A percentile compares a stretch with the other conserved stretches of the same genome.
Evolutionary conservation across 1,140 invertebrate species (phyloP).

Genomic region (Bombus difficillimus): DNA sequence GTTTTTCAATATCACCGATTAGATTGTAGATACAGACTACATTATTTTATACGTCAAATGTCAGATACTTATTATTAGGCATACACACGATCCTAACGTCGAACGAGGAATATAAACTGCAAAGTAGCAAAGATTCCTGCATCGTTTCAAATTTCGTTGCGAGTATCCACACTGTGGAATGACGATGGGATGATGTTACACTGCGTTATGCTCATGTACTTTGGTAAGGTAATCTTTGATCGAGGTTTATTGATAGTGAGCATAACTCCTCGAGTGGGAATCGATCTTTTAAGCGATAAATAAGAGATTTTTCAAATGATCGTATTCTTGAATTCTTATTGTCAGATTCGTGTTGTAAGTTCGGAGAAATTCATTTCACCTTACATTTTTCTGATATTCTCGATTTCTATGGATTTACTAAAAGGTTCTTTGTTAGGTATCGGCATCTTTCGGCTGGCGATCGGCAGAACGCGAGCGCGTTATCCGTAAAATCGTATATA

Average conservation of each 20-base stretch:
- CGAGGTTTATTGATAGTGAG: not conserved
- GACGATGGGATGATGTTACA: not conserved
- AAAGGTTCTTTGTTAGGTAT: not conserved
- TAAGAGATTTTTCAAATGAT: not conserved
- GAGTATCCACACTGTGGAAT: not conserved
- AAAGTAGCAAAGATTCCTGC: not conserved
- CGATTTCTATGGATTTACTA: not conserved
- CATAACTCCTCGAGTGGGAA: not conserved
- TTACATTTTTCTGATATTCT: too few species aligned
- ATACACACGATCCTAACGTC: not conserved
- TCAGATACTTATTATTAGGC: not conserved
- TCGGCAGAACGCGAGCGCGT: conserved; percentile 27
- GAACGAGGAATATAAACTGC: not conserved
- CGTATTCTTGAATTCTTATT: not conserved
- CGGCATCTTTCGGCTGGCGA: conserved; percentile 1
- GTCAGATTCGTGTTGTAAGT: too few species aligned
- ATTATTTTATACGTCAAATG: not conserved
- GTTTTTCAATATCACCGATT: not conserved
- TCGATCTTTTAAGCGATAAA: not conserved
- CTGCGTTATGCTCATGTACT: not conserved
- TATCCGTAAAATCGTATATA: conserved; percentile 42
- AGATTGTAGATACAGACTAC: not conserved
- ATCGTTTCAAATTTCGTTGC: not conserved
- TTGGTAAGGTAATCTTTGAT: not conserved
- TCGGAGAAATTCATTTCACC: too few species aligned